Evolutionary conservation across 2,888 invertebrate species (phyloP).

Genomic region (Dichetophora obliterata): DNA sequence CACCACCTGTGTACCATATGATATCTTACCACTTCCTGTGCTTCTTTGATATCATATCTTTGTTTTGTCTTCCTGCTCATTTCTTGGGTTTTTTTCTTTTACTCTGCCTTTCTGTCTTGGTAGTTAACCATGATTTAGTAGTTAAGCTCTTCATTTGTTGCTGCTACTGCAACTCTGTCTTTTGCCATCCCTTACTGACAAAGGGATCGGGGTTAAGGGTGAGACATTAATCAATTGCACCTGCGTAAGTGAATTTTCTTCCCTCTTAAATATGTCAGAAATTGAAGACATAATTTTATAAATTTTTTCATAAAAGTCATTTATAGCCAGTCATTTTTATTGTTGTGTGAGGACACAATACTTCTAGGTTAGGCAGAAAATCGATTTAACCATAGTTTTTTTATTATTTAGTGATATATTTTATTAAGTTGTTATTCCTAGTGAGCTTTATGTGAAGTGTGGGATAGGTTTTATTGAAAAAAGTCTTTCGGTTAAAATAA

Average conservation of each 20-base stretch:
- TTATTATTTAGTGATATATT: too few relatives aligned
- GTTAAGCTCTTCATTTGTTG: constrained; percentile 10
- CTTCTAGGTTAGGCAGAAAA: too few relatives aligned
- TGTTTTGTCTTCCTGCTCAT: not conserved
- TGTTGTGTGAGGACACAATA: too few relatives aligned
- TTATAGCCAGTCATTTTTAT: too few relatives aligned
- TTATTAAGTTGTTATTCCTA: too few relatives aligned
- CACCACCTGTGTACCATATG: not conserved
- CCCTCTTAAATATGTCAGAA: too few relatives aligned
- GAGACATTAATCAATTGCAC: constrained; percentile 23
- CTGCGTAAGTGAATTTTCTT: not conserved
- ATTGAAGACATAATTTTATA: too few relatives aligned
- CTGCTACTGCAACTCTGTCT: not conserved
- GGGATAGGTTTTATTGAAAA: too few relatives aligned
- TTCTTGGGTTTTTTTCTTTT: not conserved
- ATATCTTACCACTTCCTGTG: not conserved
- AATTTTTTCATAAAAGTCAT: too few relatives aligned
- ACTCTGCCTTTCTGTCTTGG: not conserved
- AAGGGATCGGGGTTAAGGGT: not conserved
- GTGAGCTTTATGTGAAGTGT: too few relatives aligned
- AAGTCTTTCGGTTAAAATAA: too few relatives aligned
- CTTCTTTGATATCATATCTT: not conserved
- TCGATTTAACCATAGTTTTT: too few relatives aligned
- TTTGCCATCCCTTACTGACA: not conserved
- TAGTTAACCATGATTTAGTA: constrained; percentile 30